Evolutionary conservation across 2,113 vertebrate species (phyloP).

Genomic region (Morone saxatilis): DNA sequence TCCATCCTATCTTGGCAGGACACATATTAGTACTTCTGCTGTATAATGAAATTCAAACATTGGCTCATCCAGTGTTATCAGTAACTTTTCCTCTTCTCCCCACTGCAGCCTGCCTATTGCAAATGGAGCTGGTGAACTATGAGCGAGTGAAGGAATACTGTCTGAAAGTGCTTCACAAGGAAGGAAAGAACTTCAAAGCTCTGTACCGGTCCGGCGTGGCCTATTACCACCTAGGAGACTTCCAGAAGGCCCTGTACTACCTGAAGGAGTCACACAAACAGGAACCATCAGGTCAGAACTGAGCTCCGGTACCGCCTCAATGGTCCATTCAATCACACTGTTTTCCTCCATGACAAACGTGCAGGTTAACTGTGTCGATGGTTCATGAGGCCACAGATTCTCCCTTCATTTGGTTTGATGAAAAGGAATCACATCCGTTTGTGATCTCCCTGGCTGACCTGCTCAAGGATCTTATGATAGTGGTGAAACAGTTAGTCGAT

Average conservation of each 20-base stretch:
- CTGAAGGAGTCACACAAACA: slow-evolving; percentile 97
- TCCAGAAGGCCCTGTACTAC: slow-evolving; percentile 96
- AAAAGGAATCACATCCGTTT: neutral
- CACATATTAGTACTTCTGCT: neutral
- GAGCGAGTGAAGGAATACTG: slow-evolving; percentile 99
- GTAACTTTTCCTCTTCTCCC: neutral
- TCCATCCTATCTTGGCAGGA: neutral
- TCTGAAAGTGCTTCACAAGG: slow-evolving; percentile 97
- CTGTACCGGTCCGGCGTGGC: slow-evolving; percentile 97
- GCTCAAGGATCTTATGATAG: neutral
- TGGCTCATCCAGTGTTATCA: slow-evolving; percentile 2
- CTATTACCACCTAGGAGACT: slow-evolving; percentile 98
- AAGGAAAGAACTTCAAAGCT: slow-evolving; percentile 98
- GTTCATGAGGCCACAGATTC: neutral
- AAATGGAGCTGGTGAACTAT: slow-evolving; percentile 99
- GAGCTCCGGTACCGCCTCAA: neutral
- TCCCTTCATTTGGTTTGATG: neutral
- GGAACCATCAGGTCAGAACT: slow-evolving; percentile 91
- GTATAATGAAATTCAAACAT: slow-evolving; percentile 16
- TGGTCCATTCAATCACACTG: too few relatives aligned
- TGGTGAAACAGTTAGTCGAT: neutral
- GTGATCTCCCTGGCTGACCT: neutral
- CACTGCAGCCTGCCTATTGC: slow-evolving; percentile 92
- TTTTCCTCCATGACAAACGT: neutral
- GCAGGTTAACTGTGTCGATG: neutral